Conservation (phyloP, 2,797 vertebrate genomes). For the Sylvia borin region DNA sequence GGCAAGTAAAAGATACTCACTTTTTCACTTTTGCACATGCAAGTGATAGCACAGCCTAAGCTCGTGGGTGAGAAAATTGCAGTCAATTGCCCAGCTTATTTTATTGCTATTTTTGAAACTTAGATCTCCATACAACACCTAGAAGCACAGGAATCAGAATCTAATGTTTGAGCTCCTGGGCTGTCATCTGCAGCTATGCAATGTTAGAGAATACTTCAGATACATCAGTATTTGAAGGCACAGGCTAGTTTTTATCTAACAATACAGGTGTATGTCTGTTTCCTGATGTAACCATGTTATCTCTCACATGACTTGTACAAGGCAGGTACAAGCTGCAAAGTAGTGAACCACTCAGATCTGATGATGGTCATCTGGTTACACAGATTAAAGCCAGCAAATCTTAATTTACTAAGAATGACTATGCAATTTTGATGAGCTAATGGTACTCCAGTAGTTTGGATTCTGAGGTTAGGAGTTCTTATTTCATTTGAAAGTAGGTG, state of each 20-base stretch:
- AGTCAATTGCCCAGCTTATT: background rate
- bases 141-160: background rate
- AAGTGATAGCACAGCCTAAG: background rate
- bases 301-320: background rate
- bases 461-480: background rate
- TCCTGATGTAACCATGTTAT: background rate
- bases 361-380: background rate
- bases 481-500: background rate
- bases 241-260: background rate
- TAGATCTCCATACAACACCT: background rate
- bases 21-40: background rate
- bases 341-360: background rate
- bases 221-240: background rate
- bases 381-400: background rate
- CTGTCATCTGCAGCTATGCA: background rate
- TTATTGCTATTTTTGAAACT: background rate
- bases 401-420: background rate
- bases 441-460: background rate
- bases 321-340: background rate
- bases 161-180: background rate
- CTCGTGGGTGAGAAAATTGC: background rate
- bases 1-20: background rate
- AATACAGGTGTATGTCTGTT: background rate
- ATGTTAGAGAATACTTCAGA: background rate
- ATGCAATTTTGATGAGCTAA: background rate